Conservation (phyloP, 2,113 vertebrate species). For the Rhynchomys soricoides region DNA sequence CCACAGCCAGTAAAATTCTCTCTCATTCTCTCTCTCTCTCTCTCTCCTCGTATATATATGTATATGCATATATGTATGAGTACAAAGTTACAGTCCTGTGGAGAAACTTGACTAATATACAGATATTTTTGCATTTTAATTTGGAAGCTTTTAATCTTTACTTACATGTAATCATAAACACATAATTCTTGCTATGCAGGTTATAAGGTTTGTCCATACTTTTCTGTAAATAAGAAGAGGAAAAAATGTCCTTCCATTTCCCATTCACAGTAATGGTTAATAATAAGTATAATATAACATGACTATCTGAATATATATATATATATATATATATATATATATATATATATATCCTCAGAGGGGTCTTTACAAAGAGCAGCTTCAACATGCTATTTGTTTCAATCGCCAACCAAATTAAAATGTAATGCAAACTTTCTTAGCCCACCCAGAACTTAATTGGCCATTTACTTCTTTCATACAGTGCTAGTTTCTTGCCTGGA, state of each 20-base stretch:
- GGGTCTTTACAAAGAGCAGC: not conserved
- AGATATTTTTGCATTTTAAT: not conserved
- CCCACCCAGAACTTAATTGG: not conserved
- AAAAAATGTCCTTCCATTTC: not conserved
- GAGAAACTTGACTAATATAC: not conserved
- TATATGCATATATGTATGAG: not conserved
- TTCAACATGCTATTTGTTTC: not conserved
- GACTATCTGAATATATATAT: not conserved
- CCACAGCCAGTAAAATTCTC: too few species aligned
- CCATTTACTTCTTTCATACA: not conserved
- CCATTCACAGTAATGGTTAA: not conserved
- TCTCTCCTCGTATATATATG: too few species aligned
- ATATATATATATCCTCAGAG: not conserved
- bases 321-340: not conserved
- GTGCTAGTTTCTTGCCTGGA: not conserved
- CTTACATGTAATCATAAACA: not conserved
- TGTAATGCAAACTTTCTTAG: not conserved
- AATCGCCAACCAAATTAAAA: constrained; percentile 21
- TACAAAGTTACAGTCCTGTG: not conserved
- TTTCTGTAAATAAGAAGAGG: not conserved
- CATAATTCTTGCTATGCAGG: not conserved
- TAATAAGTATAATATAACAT: not conserved
- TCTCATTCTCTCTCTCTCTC: too few species aligned
- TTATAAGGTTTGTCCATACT: not conserved
- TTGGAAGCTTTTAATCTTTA: not conserved